Percentiles rank a stretch among this genome's conserved stretches.
phyloP scores from a whole-genome alignment of 2,888 invertebrate species.

The Ochropleura plecta region DNA sequence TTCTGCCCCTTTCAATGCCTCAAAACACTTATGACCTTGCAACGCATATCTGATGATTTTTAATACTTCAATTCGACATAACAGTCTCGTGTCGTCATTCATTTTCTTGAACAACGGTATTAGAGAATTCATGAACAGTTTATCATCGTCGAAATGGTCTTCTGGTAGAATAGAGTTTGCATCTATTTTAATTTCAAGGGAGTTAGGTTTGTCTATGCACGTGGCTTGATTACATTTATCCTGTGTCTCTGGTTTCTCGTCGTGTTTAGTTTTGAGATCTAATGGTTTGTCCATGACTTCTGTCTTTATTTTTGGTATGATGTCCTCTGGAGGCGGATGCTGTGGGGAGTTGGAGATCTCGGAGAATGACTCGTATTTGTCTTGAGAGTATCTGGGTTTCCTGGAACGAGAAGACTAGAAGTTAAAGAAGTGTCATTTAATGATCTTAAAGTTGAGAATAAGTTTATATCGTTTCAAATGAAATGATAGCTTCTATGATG shows the following conservation, averaged over 20 bases:
- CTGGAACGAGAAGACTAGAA: slow-evolving; percentile 66
- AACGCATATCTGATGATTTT: slow-evolving; percentile 85
- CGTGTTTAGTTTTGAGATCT: slow-evolving; percentile 81
- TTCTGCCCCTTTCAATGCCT: slow-evolving; percentile 79
- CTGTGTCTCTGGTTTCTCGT: slow-evolving; percentile 75
- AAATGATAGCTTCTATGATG: background rate
- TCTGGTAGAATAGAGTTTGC: slow-evolving; percentile 85
- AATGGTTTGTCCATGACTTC: slow-evolving; percentile 81
- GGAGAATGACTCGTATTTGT: slow-evolving; percentile 86
- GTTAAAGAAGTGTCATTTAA: background rate
- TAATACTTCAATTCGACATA: slow-evolving; percentile 85
- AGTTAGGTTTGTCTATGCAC: slow-evolving; percentile 73
- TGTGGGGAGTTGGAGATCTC: slow-evolving; percentile 87
- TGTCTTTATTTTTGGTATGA: slow-evolving; percentile 78
- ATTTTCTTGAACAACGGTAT: slow-evolving; percentile 87
- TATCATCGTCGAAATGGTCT: slow-evolving; percentile 87
- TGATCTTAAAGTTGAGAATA: background rate
- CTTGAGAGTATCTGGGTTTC: slow-evolving; percentile 85
- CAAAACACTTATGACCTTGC: slow-evolving; percentile 84
- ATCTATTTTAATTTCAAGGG: slow-evolving; percentile 85
- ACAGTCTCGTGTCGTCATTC: slow-evolving; percentile 84
- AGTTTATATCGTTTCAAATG: background rate
- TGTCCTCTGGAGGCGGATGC: slow-evolving; percentile 81
- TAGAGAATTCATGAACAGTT: slow-evolving; percentile 85
- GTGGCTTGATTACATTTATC: slow-evolving; percentile 82